Percentiles rank a stretch among this genome's conserved stretches.
Conservation (phyloP, 2,797 vertebrate genomes). For the Micromesistius poutassou region DNA sequence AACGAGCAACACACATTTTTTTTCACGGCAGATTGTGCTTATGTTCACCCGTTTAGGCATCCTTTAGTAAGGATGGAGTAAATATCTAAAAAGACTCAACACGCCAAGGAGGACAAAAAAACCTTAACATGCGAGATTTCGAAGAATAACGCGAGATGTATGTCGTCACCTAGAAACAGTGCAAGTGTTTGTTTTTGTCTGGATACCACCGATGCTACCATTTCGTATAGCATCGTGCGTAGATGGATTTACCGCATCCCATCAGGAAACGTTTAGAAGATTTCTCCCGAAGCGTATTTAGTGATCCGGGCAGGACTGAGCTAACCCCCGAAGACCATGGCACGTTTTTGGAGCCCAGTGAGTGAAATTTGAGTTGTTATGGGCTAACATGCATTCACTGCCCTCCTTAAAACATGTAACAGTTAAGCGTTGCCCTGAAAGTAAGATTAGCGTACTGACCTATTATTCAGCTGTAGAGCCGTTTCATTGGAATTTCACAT, state of each 20-base stretch:
- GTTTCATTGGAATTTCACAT: conserved; percentile 6
- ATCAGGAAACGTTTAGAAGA: conserved; percentile 69
- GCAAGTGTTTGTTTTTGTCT: not conserved
- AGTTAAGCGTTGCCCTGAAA: not conserved
- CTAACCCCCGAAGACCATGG: conserved; percentile 40
- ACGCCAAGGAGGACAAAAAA: conserved; percentile 12
- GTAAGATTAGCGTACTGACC: not conserved
- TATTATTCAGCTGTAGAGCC: not conserved
- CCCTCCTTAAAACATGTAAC: too few relatives aligned
- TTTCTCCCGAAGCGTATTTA: conserved; percentile 73
- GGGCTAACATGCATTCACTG: not conserved
- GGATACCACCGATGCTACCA: not conserved
- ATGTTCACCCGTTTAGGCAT: too few relatives aligned
- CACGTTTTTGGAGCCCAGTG: conserved; percentile 57
- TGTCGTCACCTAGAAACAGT: not conserved
- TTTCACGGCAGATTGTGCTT: too few relatives aligned
- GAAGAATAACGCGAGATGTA: conserved; percentile 23
- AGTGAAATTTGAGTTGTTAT: conserved; percentile 15
- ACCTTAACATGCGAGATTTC: conserved; percentile 35
- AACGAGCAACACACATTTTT: too few relatives aligned
- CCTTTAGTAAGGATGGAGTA: too few relatives aligned
- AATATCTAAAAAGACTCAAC: conserved; percentile 2
- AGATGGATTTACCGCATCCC: conserved; percentile 71
- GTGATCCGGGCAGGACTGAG: conserved; percentile 57
- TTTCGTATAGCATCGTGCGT: not conserved